Conservation (phyloP, 1,140 invertebrate genomes). For the Papilio dardanus region DNA sequence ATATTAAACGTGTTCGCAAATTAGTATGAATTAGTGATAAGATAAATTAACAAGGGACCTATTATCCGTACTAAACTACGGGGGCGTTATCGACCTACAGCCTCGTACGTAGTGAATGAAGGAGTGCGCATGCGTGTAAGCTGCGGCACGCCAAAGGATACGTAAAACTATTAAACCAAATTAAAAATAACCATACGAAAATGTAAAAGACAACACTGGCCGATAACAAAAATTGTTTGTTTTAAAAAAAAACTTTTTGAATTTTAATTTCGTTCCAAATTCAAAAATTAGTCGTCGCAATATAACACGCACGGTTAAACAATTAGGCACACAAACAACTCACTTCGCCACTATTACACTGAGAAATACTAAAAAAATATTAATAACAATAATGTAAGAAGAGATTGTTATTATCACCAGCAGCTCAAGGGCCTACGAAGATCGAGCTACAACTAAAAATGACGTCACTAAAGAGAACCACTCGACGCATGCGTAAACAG, state of each 20-base stretch:
- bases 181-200: conserved; percentile 46
- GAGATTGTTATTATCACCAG: conserved; percentile 21
- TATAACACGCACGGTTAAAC: neutral
- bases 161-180: conserved; percentile 16
- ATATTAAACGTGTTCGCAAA: neutral
- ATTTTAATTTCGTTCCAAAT: neutral
- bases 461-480: conserved; percentile 64
- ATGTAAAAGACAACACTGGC: conserved; percentile 13
- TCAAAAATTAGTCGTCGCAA: neutral
- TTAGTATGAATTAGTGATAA: conserved; percentile 16
- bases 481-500: conserved; percentile 61
- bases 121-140: conserved; percentile 52
- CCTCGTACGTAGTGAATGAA: conserved; percentile 62
- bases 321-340: neutral
- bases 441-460: conserved; percentile 55
- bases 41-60: conserved; percentile 21
- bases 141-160: conserved; percentile 46
- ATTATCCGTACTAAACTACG: conserved; percentile 8
- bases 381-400: conserved; percentile 2
- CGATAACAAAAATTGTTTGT: neutral
- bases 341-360: conserved; percentile 6
- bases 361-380: neutral
- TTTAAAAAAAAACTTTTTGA: neutral
- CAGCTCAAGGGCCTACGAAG: conserved; percentile 43
- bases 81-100: conserved; percentile 58